Conservation (phyloP, 2,888 invertebrate genomes). For the Archips xylosteana region DNA sequence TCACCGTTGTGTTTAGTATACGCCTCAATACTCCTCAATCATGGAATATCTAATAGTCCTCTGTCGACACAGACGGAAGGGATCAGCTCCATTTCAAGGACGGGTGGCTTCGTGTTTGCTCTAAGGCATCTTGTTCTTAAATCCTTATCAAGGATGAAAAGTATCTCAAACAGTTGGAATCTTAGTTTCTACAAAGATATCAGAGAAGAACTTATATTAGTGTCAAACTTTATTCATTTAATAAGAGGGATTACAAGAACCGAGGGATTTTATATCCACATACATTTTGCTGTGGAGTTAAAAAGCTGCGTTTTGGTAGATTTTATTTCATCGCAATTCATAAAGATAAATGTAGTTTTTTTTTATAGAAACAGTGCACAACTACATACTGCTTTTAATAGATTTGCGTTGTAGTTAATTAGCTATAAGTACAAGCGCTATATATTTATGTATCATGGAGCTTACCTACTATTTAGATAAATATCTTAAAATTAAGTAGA, state of each 20-base stretch:
- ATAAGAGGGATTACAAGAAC: constrained; percentile 4
- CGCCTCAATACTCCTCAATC: not conserved
- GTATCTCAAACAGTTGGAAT: constrained; percentile 17
- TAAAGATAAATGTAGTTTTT: not conserved
- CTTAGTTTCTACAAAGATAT: constrained; percentile 21
- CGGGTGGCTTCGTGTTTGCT: constrained; percentile 12
- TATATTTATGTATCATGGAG: no score
- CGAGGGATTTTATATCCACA: not conserved
- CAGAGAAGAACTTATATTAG: no score
- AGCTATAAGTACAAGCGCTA: no score
- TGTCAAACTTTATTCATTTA: constrained; percentile 16
- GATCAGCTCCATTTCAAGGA: constrained; percentile 17
- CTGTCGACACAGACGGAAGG: constrained; percentile 9
- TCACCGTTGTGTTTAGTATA: not conserved
- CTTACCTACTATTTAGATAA: no score
- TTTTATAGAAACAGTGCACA: not conserved
- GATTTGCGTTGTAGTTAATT: no score
- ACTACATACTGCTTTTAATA: no score
- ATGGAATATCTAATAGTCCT: constrained; percentile 7
- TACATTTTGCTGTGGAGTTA: not conserved
- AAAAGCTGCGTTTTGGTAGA: not conserved
- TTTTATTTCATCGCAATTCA: not conserved
- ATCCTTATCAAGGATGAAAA: constrained; percentile 11
- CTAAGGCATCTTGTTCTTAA: constrained; percentile 12
- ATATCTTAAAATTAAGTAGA: no score